A percentile compares a stretch with the other conserved stretches of the same genome.
These are phyloP conservation scores for Amblyjoppa fuscipennis DNA, from an alignment of 2,888 invertebrate species.

Conservation along the genomic window DNA sequence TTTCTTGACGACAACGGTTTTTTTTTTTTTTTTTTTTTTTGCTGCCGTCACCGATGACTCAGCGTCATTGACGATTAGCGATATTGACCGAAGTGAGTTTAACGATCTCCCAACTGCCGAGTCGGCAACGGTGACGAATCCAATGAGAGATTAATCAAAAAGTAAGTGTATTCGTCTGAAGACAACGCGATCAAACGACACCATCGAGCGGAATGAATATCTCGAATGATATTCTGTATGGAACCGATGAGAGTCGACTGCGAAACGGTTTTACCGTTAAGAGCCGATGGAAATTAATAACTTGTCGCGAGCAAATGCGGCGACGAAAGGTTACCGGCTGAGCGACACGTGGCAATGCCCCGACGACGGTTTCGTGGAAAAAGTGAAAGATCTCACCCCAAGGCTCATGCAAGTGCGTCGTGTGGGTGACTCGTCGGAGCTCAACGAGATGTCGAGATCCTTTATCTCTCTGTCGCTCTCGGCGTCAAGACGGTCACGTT, in stretches of 20 bases:
- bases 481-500: background rate
- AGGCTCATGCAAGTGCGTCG: background rate
- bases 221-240: background rate
- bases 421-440: background rate
- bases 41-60: background rate
- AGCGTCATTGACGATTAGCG: background rate
- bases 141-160: background rate
- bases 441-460: background rate
- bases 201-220: background rate
- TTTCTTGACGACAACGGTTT: background rate
- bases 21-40: background rate
- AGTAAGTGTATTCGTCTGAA: background rate
- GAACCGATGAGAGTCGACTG: background rate
- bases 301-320: background rate
- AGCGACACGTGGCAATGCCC: background rate
- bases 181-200: background rate
- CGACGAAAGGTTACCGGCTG: background rate
- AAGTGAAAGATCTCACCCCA: background rate
- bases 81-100: background rate
- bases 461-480: background rate
- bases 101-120: background rate
- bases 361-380: background rate
- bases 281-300: background rate
- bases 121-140: background rate
- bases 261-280: background rate